Evolutionary conservation across 2,888 invertebrate genomes (phyloP).

Genomic region (Cephus pulcher): DNA sequence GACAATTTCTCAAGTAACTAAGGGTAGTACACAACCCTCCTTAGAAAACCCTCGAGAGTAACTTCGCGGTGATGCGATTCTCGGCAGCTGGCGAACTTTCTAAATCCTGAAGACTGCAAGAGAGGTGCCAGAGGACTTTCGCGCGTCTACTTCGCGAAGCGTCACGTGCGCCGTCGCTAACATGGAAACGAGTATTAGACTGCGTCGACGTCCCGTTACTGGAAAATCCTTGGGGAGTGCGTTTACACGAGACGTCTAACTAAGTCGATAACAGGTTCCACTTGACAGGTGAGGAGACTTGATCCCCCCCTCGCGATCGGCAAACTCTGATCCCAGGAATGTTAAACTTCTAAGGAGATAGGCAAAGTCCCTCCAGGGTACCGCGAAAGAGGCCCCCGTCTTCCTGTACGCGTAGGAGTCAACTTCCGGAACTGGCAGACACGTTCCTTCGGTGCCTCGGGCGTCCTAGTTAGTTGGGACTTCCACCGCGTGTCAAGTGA

Average conservation of each 20-base stretch:
- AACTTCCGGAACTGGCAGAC: neutral
- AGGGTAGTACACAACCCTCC: no score
- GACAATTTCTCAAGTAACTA: no score
- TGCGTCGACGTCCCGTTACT: neutral
- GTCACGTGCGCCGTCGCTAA: neutral
- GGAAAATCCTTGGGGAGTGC: slow-evolving; percentile 14
- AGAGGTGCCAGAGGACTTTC: neutral
- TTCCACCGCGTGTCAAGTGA: neutral
- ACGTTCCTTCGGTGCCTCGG: neutral
- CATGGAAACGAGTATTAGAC: neutral
- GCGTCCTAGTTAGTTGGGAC: neutral
- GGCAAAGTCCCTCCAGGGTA: neutral
- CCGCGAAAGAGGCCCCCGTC: neutral
- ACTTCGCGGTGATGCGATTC: no score
- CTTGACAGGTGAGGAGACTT: slow-evolving; percentile 43
- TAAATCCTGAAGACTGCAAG: no score
- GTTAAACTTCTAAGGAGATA: slow-evolving; percentile 13
- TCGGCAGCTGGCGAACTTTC: no score
- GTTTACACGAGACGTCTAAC: slow-evolving; percentile 40
- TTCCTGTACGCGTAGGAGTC: neutral
- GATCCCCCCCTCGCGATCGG: slow-evolving; percentile 9
- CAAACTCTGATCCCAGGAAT: slow-evolving; percentile 3
- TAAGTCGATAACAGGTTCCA: slow-evolving; percentile 47
- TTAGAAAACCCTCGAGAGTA: no score
- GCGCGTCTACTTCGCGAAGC: neutral